phyloP scores from a whole-genome alignment of 2,888 invertebrate species.

The Cataglyphis albicans region DNA sequence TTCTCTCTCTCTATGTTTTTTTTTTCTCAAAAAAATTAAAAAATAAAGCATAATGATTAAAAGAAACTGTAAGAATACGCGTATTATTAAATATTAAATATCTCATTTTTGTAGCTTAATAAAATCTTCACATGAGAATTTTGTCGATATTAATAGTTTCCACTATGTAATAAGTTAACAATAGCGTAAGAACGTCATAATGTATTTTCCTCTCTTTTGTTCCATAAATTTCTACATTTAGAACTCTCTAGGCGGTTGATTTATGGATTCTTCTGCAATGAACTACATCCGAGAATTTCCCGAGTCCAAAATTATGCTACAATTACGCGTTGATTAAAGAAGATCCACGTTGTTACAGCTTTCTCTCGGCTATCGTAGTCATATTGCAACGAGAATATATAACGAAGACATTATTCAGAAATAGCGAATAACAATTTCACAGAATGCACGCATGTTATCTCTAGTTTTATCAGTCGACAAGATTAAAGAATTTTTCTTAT shows the following conservation, averaged over 20 bases:
- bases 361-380: conserved; percentile 33
- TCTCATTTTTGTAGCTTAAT: background rate
- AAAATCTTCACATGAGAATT: background rate
- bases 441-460: conserved; percentile 28
- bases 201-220: conserved; percentile 38
- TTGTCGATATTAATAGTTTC: conserved; percentile 11
- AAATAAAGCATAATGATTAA: background rate
- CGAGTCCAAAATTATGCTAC: conserved; percentile 40
- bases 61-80: background rate
- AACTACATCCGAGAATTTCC: conserved; percentile 23
- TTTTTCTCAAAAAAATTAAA: background rate
- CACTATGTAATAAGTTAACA: conserved; percentile 24
- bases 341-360: conserved; percentile 37
- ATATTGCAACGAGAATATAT: conserved; percentile 21
- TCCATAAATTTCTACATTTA: conserved; percentile 42
- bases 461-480: conserved; percentile 9
- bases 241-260: conserved; percentile 35
- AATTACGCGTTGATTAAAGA: conserved; percentile 53
- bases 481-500: background rate
- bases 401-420: conserved; percentile 44
- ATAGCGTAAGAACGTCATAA: conserved; percentile 17
- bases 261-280: conserved; percentile 38
- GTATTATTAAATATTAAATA: background rate
- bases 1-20: no score
- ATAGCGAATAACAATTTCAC: conserved; percentile 41